Evolutionary conservation across 2,888 invertebrate genomes (phyloP).

Genomic region (Nomada hirtipes): DNA sequence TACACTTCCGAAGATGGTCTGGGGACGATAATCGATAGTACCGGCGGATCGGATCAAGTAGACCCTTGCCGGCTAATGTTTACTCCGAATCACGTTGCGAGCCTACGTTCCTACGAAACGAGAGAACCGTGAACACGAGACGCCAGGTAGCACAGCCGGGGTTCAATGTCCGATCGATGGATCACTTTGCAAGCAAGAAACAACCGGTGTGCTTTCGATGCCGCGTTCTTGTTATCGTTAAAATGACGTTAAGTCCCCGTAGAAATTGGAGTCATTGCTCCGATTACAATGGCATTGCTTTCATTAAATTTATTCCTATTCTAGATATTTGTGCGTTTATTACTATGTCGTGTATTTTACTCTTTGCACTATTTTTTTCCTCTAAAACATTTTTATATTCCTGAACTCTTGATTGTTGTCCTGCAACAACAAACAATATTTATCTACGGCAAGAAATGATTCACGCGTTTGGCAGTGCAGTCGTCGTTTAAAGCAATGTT

Average conservation of each 20-base stretch:
- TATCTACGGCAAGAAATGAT: too few relatives aligned
- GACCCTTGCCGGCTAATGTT: slow-evolving; percentile 12
- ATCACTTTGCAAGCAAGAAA: slow-evolving; percentile 64
- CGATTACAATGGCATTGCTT: too few relatives aligned
- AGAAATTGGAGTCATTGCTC: neutral
- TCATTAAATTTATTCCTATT: too few relatives aligned
- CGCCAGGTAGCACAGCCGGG: slow-evolving; percentile 42
- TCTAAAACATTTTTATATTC: too few relatives aligned
- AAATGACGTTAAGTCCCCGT: neutral
- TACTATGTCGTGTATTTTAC: too few relatives aligned
- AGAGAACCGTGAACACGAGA: slow-evolving; percentile 64
- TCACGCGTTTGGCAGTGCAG: too few relatives aligned
- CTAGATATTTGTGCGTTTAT: too few relatives aligned
- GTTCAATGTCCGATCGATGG: slow-evolving; percentile 71
- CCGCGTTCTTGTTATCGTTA: neutral
- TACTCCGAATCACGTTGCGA: slow-evolving; percentile 34
- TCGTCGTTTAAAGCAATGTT: too few relatives aligned
- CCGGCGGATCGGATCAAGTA: slow-evolving; percentile 13
- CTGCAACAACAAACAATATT: too few relatives aligned
- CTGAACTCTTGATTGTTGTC: too few relatives aligned
- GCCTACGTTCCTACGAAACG: slow-evolving; percentile 48
- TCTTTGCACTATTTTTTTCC: too few relatives aligned
- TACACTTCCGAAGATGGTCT: slow-evolving; percentile 18
- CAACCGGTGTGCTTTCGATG: slow-evolving; percentile 48
- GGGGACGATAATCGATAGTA: slow-evolving; percentile 44